Conservation (phyloP, 2,797 vertebrate species). For the Acrocephalus scirpaceus region DNA sequence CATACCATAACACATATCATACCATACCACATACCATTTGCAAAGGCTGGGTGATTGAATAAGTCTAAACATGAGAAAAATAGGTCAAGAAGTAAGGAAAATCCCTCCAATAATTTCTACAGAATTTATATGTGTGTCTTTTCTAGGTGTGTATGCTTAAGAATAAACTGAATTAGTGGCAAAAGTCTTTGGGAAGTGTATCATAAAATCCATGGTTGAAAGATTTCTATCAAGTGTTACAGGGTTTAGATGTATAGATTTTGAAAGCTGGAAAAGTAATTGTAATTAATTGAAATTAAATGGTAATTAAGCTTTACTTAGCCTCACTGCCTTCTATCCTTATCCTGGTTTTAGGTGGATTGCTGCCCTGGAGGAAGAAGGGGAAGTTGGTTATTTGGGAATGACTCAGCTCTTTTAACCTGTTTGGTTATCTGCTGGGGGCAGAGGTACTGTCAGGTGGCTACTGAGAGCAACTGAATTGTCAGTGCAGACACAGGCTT, state of each 20-base stretch:
- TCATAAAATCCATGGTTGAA: not conserved
- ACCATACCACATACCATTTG: not conserved
- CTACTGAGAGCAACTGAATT: fast-evolving
- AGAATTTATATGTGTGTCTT: not conserved
- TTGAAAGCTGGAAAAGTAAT: not conserved
- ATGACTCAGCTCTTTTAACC: not conserved
- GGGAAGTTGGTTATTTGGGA: not conserved
- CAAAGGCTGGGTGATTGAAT: not conserved
- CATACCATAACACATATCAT: no score
- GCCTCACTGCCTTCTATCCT: not conserved
- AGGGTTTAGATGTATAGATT: not conserved
- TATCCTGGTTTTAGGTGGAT: not conserved
- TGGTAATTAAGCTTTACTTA: not conserved
- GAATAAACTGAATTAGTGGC: not conserved
- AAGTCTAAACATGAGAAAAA: not conserved
- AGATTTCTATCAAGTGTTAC: not conserved
- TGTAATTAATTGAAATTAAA: not conserved
- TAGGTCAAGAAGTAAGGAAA: not conserved
- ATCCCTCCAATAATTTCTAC: not conserved
- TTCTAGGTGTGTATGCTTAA: not conserved
- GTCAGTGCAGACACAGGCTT: not conserved
- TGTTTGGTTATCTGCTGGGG: not conserved
- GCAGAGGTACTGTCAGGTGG: not conserved
- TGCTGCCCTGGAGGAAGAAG: not conserved
- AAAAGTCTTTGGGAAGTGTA: not conserved